These are phyloP conservation scores for Lacerta bilineata DNA, from an alignment of 2,797 vertebrate species.

Conservation along the genomic window DNA sequence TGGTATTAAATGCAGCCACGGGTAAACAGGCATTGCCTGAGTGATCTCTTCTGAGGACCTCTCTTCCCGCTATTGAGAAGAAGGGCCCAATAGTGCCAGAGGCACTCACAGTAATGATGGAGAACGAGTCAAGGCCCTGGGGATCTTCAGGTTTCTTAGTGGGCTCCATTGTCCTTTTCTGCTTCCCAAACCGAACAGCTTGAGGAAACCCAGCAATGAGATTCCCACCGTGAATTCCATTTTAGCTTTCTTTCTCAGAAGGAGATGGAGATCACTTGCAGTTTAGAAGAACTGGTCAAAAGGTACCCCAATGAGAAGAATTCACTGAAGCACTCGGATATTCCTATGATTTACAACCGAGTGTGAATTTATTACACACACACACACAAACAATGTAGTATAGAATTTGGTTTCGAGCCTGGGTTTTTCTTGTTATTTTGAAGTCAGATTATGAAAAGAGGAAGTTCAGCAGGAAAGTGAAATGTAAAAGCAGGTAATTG, in stretches of 20 bases:
- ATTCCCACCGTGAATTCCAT: not conserved
- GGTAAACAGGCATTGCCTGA: constrained; percentile 1
- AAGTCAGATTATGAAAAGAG: not conserved
- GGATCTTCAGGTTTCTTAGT: constrained; percentile 11
- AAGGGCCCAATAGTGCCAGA: not conserved
- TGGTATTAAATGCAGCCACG: not conserved
- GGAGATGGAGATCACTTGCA: not conserved
- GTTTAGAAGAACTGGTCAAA: not conserved
- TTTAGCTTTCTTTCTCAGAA: not conserved
- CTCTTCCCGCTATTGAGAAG: not conserved
- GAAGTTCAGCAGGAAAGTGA: not conserved
- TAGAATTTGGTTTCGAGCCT: constrained; percentile 38
- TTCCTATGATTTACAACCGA: not conserved
- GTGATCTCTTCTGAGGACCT: not conserved
- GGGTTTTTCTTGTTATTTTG: constrained; percentile 17
- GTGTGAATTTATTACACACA: not conserved
- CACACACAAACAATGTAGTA: not conserved
- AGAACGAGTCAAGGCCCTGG: not conserved
- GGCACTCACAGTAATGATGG: not conserved
- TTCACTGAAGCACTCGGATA: not conserved
- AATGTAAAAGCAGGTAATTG: constrained; percentile 1
- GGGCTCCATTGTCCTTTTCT: not conserved
- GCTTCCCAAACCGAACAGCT: constrained; percentile 12
- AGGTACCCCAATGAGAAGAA: not conserved
- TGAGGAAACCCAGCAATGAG: not conserved